Base-by-base conservation (phyloP, 2,888 invertebrate species). In the Drosophila testacea region DNA sequence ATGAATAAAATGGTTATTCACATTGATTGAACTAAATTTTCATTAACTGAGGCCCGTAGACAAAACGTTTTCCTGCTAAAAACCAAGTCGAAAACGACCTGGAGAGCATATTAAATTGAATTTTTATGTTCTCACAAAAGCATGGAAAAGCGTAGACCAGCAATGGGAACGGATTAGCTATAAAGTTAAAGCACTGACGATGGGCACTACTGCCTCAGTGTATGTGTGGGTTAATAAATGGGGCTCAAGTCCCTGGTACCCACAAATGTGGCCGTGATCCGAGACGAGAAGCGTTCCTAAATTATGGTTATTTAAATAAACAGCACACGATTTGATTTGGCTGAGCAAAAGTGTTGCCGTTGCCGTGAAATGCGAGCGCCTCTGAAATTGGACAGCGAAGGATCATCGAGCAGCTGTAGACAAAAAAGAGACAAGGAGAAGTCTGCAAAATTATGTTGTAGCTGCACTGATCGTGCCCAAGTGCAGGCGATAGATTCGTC, bases 261-360 rank as follows among this genome's bases (percentile, higher is more conserved):
- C 44, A 41, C 22, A 30, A 39, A n/a, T 16, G 4, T 9, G 9
- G 2, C 10, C 42, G 2, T 42, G 47, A 44, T 10, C 44, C 61
- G 63, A 57, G 69, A 61, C 55, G 69, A 66, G 73, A 69, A 77
- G 75, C 66, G 51, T 36, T 66, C 64, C 69, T 81, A 91, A 91
- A 91, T 91, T 91, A 91, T 90, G 90, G 91, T 91, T 90, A 91
- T 91, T 91, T 91, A 90, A 91, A 91, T 91, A 91, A 91, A 91
- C 90, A 91, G 91, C 91, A 90, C 91, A 91, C 91, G 91, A 91
- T 91, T 91, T 84, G 81, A 77, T 86, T 90, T 89, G 89, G 79
- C 87, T 28, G 50, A 79, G 81, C 80, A 84, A 89, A 86, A 81
- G 88, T 84, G 86, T 88, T 86, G 83, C 74, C 64, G 30, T 64